A percentile compares a stretch with the other conserved stretches of the same genome.
Evolutionary conservation across 1,140 invertebrate genomes (phyloP).

Genomic region (Wasmannia auropunctata): DNA sequence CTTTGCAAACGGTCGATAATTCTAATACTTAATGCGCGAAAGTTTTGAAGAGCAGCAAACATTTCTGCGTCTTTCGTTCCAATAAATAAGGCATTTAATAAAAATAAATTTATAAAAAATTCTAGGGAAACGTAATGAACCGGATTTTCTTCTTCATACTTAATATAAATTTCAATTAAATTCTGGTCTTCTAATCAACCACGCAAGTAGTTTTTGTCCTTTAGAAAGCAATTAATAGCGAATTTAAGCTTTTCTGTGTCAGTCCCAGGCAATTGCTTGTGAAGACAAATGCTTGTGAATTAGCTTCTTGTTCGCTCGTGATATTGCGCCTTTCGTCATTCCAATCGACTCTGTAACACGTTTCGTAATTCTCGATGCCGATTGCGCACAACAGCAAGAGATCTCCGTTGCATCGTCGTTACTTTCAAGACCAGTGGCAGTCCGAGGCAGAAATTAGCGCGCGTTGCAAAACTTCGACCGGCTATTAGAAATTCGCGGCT

Average conservation of each 20-base stretch:
- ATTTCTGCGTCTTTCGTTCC: neutral
- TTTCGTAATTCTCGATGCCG: constrained; percentile 28
- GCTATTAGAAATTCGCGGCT: constrained; percentile 39
- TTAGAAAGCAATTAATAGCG: neutral
- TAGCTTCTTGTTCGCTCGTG: neutral
- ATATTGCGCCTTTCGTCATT: constrained; percentile 23
- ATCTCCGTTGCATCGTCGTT: constrained; percentile 25
- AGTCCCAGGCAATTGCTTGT: neutral
- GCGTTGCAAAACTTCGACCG: constrained; percentile 4
- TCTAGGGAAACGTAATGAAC: neutral
- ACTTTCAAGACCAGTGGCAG: constrained; percentile 31
- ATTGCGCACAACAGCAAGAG: constrained; percentile 8
- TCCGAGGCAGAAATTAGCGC: constrained; percentile 33
- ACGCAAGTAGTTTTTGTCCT: neutral
- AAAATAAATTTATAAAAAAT: neutral
- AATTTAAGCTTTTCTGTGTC: neutral
- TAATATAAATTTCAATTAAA: neutral
- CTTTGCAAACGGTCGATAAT: neutral
- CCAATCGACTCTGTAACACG: constrained; percentile 20
- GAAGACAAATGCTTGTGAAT: neutral
- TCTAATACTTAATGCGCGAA: neutral
- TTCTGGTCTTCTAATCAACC: neutral
- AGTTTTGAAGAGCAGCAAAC: neutral
- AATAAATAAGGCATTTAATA: neutral
- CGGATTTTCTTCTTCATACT: neutral